Evolutionary conservation across 2,113 vertebrate genomes (phyloP).

Genomic region (Dipodomys stephensi): DNA sequence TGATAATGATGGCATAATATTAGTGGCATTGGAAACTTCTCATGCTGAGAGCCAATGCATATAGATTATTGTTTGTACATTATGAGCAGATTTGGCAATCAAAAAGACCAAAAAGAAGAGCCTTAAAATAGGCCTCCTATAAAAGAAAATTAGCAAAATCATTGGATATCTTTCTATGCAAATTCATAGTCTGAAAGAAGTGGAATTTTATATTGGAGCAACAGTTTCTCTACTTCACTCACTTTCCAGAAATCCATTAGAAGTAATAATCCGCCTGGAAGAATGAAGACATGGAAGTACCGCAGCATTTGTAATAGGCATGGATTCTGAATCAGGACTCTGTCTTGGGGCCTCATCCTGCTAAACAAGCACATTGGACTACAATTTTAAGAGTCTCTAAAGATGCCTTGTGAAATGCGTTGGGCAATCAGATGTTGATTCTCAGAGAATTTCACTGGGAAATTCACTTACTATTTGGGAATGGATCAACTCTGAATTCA

Average conservation of each 20-base stretch:
- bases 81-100: background rate
- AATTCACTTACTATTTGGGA: constrained; percentile 56
- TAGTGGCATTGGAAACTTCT: background rate
- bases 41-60: background rate
- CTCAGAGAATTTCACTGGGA: constrained; percentile 49
- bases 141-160: background rate
- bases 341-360: background rate
- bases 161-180: background rate
- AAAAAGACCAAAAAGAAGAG: background rate
- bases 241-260: constrained; percentile 20
- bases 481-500: background rate
- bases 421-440: constrained; percentile 57
- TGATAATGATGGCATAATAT: background rate
- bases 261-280: constrained; percentile 4
- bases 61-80: no score
- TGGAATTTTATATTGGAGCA: background rate
- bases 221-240: background rate
- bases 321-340: background rate
- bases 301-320: background rate
- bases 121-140: background rate
- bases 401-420: constrained; percentile 62
- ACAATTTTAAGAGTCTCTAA: constrained; percentile 59
- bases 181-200: background rate
- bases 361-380: constrained; percentile 42
- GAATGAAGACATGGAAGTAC: constrained; percentile 2